These are phyloP conservation scores for Aurelia aurita DNA, from an alignment of 30 jellyfish, hydroid and myxozoan species.

Conservation along the genomic window DNA sequence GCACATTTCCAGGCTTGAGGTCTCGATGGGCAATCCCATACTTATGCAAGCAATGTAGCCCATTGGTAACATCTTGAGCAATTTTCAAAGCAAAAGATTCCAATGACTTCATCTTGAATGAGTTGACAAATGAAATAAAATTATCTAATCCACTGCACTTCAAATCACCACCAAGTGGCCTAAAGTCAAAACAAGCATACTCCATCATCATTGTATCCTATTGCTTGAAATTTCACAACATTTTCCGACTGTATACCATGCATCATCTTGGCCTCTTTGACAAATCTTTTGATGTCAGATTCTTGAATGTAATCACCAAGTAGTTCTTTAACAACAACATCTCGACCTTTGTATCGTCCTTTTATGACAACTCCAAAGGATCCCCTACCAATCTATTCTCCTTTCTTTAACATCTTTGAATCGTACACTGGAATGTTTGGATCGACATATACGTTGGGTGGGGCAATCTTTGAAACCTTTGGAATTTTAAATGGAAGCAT, in stretches of 20 bases:
- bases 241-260: background rate
- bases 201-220: conserved; percentile 4
- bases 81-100: no score
- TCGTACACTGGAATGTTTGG: background rate
- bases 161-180: background rate
- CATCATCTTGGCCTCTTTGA: background rate
- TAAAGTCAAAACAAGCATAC: background rate
- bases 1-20: no score
- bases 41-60: no score
- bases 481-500: background rate
- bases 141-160: no score
- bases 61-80: no score
- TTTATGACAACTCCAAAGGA: background rate
- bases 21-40: no score
- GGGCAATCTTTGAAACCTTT: background rate
- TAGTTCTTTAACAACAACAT: conserved; percentile 1
- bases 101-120: no score
- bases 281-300: background rate
- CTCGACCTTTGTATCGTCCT: background rate
- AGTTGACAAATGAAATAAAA: no score
- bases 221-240: background rate
- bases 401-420: background rate
- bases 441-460: background rate
- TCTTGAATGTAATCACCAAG: background rate
- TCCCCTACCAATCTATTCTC: background rate